A percentile compares a stretch with the other conserved stretches of the same genome.
phyloP scores from a whole-genome alignment of 2,113 vertebrate species.

The Xiphophorus maculatus region DNA sequence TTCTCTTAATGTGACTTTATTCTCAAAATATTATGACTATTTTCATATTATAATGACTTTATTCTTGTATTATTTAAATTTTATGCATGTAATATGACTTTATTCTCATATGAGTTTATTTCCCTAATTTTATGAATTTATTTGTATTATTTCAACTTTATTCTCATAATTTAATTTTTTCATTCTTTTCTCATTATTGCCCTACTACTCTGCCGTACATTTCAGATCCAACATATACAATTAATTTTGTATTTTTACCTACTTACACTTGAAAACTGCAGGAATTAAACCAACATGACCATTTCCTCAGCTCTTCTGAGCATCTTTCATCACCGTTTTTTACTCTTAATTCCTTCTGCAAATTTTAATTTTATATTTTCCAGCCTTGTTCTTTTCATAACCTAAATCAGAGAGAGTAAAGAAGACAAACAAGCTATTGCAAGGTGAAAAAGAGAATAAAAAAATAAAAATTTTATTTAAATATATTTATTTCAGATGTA shows the following conservation, averaged over 20 bases:
- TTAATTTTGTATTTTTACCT: conserved; percentile 29
- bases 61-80: too few species aligned
- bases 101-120: too few species aligned
- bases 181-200: too few species aligned
- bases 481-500: conserved; percentile 77
- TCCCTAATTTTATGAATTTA: too few species aligned
- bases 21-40: too few species aligned
- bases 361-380: conserved; percentile 33
- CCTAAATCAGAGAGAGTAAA: conserved; percentile 31
- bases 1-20: too few species aligned
- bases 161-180: too few species aligned
- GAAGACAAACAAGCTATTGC: conserved; percentile 48
- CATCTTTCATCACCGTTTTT: conserved; percentile 30
- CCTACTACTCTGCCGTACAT: not conserved
- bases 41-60: too few species aligned
- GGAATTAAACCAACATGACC: conserved; percentile 15
- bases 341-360: conserved; percentile 24
- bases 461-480: conserved; percentile 63
- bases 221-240: conserved; percentile 3
- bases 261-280: conserved; percentile 24
- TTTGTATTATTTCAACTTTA: too few species aligned
- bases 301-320: conserved; percentile 25
- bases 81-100: too few species aligned
- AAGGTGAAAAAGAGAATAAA: conserved; percentile 29
- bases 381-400: conserved; percentile 36